Evolutionary conservation across 2,888 invertebrate species (phyloP), one percentile per base, ranked within the genome.

Genomic region (Lasioglossum figueresi): DNA sequence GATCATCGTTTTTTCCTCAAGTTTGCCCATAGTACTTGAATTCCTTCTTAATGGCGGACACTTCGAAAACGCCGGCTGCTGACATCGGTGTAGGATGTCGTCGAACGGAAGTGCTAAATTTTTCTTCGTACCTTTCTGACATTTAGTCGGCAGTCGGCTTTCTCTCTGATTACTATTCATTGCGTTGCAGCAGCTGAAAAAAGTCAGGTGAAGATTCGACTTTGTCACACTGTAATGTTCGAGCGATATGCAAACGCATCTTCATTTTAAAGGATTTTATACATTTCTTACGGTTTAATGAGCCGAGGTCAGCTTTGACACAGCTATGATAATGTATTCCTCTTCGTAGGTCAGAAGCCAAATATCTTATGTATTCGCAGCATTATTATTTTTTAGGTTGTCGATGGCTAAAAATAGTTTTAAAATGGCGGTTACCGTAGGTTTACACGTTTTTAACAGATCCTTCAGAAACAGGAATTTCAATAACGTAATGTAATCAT

Each of bases 21-120:
- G 88, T 86, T 90, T 82, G 83, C 84, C 73, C 86, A 45, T 70
- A 45, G 82, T 86, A 85, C 90, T 90, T 85, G 88, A 90, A 88
- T 88, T 80, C 83, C 82, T 71, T 84, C 76, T 89, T 90, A 90
- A 90, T 88, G 86, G 85, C 79, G 71, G 80, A 81, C 79, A 85
- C 84, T 83, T 82, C 74, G 68, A n/a, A 80, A 86, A 77, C 72
- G 68, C 34, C 34, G 77, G 80, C 83, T 31, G 80, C 76, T 72
- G 86, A 87, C 83, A 80, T 83, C 80, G 37, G 31, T 40, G 31
- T 68, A 12, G 73, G 56, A 79, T 63, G 73, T 43, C 76, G 63
- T 45, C 34, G 73, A 52, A 45, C 73, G 76, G 68, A 76, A 52
- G 76, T 31, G 76, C 23, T 73, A 59, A 71, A 80, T 76, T 78